Base-by-base conservation (phyloP, 2,888 invertebrate genomes). In the Drosophila nigricruria region DNA sequence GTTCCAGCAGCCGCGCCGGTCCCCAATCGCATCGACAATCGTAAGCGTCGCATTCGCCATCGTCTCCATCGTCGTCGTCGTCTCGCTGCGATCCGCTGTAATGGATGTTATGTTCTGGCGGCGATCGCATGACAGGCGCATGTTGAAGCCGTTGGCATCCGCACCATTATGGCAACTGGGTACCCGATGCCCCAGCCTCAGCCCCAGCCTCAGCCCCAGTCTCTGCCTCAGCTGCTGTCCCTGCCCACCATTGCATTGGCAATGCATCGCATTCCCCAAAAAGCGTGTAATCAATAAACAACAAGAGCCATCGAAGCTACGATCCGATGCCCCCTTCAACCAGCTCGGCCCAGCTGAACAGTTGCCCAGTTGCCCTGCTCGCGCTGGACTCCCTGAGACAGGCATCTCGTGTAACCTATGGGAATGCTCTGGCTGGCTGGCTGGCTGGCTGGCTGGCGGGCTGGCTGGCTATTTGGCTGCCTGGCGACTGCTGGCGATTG, bases 261-360 rank as follows among this genome's bases (percentile, higher is more conserved):
- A 73, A 74, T 79, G 89, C 85, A 89, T 73, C 70, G 83, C 89
- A 89, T 88, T 90, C 90, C 90, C 90, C 84, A 88, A 89, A 81
- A 90, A 91, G 90, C 91, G 91, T 91, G 91, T 91, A 91, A 91
- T 91, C 91, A 91, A 91, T 91, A 91, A 91, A 89, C 90, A 91
- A 88, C 84, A 90, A 90, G 89, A 86, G 87, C 89, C 84, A 90
- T 87, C 90, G 89, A 82, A 79, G 78, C 78, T 77, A 78, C 81
- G 74, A 80, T 80, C 71, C 81, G 80, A 77, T 80, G 77, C 40
- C 73, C 83, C 74, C 83, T 68, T 73, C 65, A 66, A 69, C 49
- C 68, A 52, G 52, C 40, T 14, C 38, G 12, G 42, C 34, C 40
- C 38, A 30, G 32, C 43, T 45, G 16, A 20, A 20, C 58, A 20